phyloP scores from a whole-genome alignment of 2,888 invertebrate species.

The Stenichneumon culpator region DNA sequence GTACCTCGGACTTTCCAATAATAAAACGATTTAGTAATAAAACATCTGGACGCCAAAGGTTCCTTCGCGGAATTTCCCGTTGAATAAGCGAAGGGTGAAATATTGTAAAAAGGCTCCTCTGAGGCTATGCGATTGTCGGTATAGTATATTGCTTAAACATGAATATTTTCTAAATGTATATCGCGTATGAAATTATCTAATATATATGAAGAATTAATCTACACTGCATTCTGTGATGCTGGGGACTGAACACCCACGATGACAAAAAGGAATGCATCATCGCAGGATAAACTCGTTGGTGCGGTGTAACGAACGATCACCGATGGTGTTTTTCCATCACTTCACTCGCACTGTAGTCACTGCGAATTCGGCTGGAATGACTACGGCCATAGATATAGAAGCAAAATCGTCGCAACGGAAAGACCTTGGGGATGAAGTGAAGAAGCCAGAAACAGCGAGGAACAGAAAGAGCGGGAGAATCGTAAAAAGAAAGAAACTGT shows the following conservation, averaged over 20 bases:
- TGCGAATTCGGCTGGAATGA: background rate
- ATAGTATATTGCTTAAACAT: too few species aligned
- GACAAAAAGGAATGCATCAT: conserved; percentile 35
- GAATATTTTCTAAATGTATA: too few species aligned
- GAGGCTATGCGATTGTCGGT: too few species aligned
- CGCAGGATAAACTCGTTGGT: conserved; percentile 28
- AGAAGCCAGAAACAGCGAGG: conserved; percentile 32
- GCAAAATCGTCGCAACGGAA: conserved; percentile 15
- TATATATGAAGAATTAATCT: too few species aligned
- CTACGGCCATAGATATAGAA: conserved; percentile 36
- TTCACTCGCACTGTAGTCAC: conserved; percentile 42
- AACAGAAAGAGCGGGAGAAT: conserved; percentile 44
- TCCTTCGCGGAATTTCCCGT: too few species aligned
- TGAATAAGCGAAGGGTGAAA: too few species aligned
- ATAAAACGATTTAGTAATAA: too few species aligned
- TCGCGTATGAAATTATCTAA: too few species aligned
- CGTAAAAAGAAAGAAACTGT: conserved; percentile 60
- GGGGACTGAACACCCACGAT: background rate
- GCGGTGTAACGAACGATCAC: conserved; percentile 36
- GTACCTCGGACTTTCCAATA: too few species aligned
- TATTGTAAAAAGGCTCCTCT: too few species aligned
- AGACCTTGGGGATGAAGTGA: conserved; percentile 32
- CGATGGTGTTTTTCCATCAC: conserved; percentile 44
- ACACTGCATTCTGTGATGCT: too few species aligned
- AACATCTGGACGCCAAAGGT: too few species aligned